Evolutionary conservation across 2,113 vertebrate species (phyloP).

Genomic region (Cinclus cinclus): DNA sequence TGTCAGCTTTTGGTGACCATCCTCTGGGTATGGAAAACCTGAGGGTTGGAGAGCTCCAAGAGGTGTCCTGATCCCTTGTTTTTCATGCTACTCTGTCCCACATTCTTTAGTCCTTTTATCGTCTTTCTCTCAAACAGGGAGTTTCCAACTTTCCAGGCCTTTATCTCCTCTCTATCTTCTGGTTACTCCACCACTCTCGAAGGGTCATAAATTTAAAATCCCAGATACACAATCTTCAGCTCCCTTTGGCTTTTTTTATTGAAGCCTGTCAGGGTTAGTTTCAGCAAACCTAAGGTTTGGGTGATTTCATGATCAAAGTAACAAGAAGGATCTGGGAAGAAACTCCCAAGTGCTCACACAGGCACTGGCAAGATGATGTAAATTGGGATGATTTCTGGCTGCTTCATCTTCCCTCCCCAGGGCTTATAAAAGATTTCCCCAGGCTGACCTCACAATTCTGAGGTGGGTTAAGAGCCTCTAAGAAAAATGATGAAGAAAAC

Average conservation of each 20-base stretch:
- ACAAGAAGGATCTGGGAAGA: neutral
- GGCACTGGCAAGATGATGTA: neutral
- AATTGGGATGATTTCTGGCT: neutral
- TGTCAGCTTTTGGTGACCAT: neutral
- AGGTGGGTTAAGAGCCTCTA: neutral
- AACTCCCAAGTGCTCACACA: neutral
- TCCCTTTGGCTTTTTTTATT: neutral
- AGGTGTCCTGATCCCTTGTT: neutral
- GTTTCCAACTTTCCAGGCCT: neutral
- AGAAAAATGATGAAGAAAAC: neutral
- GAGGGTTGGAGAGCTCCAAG: neutral
- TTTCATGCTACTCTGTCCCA: neutral
- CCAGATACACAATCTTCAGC: neutral
- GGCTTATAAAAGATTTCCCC: neutral
- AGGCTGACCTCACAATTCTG: neutral
- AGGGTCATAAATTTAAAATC: neutral
- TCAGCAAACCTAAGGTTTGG: neutral
- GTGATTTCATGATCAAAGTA: neutral
- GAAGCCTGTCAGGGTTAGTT: neutral
- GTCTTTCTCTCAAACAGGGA: neutral
- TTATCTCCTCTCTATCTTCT: neutral
- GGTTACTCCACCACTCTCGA: neutral
- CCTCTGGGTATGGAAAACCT: neutral
- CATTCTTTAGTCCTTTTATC: neutral
- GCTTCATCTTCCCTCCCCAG: neutral